A percentile compares a stretch with the other conserved stretches of the same genome.
phyloP scores from a whole-genome alignment of 2,113 vertebrate species.

The Aythya baeri region DNA sequence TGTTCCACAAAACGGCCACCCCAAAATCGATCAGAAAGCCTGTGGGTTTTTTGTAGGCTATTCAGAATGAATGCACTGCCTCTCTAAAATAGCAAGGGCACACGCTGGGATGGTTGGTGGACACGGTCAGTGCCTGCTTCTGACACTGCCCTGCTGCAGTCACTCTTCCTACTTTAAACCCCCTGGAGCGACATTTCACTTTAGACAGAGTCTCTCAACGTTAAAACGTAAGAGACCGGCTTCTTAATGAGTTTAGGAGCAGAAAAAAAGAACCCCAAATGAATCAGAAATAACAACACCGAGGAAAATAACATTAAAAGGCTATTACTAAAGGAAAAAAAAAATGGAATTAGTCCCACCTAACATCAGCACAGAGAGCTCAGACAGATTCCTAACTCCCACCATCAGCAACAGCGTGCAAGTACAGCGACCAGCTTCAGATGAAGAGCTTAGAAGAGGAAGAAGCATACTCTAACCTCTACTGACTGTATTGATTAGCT shows the following conservation, averaged over 20 bases:
- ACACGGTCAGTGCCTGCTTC: rapidly evolving
- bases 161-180: background rate
- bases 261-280: background rate
- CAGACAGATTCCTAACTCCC: background rate
- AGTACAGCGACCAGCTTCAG: background rate
- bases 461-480: background rate
- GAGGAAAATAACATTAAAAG: background rate
- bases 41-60: background rate
- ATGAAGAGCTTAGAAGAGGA: background rate
- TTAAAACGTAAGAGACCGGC: background rate
- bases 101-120: rapidly evolving
- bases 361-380: background rate
- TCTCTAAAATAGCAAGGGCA: background rate
- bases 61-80: background rate
- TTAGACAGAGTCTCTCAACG: rapidly evolving
- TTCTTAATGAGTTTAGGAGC: background rate
- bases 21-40: background rate
- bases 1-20: background rate
- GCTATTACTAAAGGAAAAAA: background rate
- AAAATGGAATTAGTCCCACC: background rate
- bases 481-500: background rate
- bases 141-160: background rate
- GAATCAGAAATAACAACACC: background rate
- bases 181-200: background rate
- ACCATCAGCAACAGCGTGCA: background rate